Percentiles rank a stretch among this genome's conserved stretches.
phyloP scores from a whole-genome alignment of 2,888 invertebrate genomes.

The Dynastes grantii region DNA sequence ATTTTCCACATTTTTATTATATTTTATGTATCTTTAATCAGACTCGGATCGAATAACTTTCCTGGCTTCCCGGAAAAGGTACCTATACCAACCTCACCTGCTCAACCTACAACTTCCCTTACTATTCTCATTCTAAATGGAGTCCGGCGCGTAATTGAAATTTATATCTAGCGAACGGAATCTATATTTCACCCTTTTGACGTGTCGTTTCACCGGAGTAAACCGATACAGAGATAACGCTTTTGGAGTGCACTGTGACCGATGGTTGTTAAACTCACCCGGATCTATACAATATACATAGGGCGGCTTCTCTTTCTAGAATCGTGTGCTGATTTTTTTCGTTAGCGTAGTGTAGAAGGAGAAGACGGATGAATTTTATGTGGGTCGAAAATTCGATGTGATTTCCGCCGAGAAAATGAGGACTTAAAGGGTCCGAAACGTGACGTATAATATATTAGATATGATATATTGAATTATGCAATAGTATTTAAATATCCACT shows the following conservation, averaged over 20 bases:
- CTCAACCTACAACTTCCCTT: slow-evolving; percentile 1
- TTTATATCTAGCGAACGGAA: slow-evolving; percentile 43
- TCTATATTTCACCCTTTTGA: slow-evolving; percentile 46
- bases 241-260: slow-evolving; percentile 26
- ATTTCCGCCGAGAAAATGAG: slow-evolving; percentile 32
- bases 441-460: neutral
- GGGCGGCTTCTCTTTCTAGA: slow-evolving; percentile 12
- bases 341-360: neutral
- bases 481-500: neutral
- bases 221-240: slow-evolving; percentile 44
- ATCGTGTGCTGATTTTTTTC: slow-evolving; percentile 40
- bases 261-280: neutral
- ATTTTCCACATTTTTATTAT: too few relatives aligned
- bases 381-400: slow-evolving; percentile 25
- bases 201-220: slow-evolving; percentile 37
- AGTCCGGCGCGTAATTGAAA: slow-evolving; percentile 40
- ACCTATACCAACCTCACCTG: neutral
- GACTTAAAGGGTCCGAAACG: neutral
- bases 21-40: too few relatives aligned
- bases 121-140: slow-evolving; percentile 37
- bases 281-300: slow-evolving; percentile 37
- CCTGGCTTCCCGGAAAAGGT: neutral
- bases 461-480: neutral
- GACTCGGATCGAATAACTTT: neutral
- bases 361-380: slow-evolving; percentile 37